phyloP scores from a whole-genome alignment of 2,888 invertebrate genomes.

The Rugalucina vietnamica region DNA sequence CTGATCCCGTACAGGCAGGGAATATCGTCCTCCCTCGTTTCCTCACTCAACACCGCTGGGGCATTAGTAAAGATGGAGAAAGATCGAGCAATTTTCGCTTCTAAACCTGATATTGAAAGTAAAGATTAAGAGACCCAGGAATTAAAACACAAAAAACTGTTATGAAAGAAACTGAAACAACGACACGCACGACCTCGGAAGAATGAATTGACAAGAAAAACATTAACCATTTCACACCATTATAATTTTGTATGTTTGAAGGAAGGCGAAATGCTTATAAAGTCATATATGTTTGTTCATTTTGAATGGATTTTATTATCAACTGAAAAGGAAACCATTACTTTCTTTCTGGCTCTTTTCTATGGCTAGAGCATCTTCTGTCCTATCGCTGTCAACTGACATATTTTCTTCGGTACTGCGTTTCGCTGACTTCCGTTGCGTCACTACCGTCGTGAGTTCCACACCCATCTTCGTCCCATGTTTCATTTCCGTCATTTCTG shows the following conservation, averaged over 20 bases:
- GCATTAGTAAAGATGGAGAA: constrained; percentile 73
- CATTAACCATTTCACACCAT: too few species aligned
- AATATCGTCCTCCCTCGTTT: constrained; percentile 80
- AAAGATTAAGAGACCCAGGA: too few species aligned
- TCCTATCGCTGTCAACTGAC: constrained; percentile 5
- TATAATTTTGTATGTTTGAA: too few species aligned
- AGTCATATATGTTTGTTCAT: too few species aligned
- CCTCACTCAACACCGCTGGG: constrained; percentile 60
- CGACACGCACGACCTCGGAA: too few species aligned
- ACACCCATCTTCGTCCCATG: not conserved
- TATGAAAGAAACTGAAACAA: too few species aligned
- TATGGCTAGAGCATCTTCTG: not conserved
- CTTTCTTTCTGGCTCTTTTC: not conserved
- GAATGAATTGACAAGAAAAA: too few species aligned
- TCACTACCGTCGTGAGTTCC: not conserved
- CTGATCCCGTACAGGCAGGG: constrained; percentile 90
- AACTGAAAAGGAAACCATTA: not conserved
- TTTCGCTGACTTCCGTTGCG: not conserved
- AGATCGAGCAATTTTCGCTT: constrained; percentile 43
- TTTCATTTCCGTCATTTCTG: constrained; percentile 3
- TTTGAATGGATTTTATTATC: too few species aligned
- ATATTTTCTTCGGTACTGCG: constrained; percentile 2
- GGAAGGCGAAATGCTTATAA: too few species aligned
- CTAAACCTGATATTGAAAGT: not conserved
- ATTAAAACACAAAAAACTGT: too few species aligned